Conservation (phyloP, 2,888 invertebrate genomes). For the Miltochrista miniata region DNA sequence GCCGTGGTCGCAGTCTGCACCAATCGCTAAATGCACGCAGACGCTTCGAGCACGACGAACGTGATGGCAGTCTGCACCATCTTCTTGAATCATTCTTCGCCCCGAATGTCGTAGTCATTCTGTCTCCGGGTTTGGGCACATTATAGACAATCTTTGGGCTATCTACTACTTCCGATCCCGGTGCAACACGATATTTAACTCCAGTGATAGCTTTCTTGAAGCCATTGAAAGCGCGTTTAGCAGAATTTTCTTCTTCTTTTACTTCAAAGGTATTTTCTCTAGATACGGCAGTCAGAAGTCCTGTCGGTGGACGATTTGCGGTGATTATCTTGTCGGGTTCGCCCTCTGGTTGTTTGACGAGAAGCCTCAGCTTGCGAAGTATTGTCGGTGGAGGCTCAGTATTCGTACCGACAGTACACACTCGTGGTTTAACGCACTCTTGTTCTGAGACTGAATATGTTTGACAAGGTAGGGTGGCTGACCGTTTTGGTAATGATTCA, state of each 20-base stretch:
- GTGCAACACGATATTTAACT: slow-evolving; percentile 69
- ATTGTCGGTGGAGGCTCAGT: slow-evolving; percentile 69
- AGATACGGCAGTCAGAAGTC: slow-evolving; percentile 61
- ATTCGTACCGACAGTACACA: slow-evolving; percentile 74
- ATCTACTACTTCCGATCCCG: slow-evolving; percentile 60
- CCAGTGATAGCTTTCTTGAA: slow-evolving; percentile 68
- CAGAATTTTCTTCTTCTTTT: slow-evolving; percentile 56
- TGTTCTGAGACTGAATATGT: slow-evolving; percentile 53
- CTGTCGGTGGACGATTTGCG: slow-evolving; percentile 47
- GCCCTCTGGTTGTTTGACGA: slow-evolving; percentile 54
- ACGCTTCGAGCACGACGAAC: slow-evolving; percentile 53
- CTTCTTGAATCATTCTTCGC: slow-evolving; percentile 53
- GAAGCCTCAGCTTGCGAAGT: slow-evolving; percentile 48
- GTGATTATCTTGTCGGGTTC: slow-evolving; percentile 39
- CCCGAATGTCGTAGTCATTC: slow-evolving; percentile 74
- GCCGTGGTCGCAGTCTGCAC: slow-evolving; percentile 59
- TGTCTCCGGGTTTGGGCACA: slow-evolving; percentile 70
- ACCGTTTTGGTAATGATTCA: slow-evolving; percentile 58
- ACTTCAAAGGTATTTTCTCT: slow-evolving; percentile 60
- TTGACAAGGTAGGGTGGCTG: slow-evolving; percentile 64
- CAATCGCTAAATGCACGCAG: slow-evolving; percentile 59
- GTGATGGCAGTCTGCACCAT: slow-evolving; percentile 65
- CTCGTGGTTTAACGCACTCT: slow-evolving; percentile 48
- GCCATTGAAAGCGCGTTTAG: slow-evolving; percentile 60
- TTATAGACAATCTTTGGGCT: slow-evolving; percentile 77